These are phyloP conservation scores for Scomber colias DNA, from an alignment of 2,113 vertebrate genomes.

Conservation along the genomic window DNA sequence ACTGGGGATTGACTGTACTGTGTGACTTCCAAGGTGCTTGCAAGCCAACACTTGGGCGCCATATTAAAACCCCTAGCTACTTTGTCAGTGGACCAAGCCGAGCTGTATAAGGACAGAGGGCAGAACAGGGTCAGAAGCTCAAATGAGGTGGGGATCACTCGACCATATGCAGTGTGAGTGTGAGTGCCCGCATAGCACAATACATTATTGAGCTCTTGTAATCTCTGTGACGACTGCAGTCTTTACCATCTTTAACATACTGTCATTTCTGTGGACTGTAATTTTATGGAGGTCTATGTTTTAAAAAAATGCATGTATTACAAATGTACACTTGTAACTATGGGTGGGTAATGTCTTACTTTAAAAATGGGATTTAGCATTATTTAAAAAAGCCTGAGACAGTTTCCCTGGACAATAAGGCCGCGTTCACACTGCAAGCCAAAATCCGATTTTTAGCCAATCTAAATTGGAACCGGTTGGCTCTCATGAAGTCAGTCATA, in stretches of 20 bases:
- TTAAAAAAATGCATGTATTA: not conserved
- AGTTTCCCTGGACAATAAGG: not conserved
- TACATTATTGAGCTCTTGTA: not conserved
- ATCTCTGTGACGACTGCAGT: slow-evolving; percentile 27
- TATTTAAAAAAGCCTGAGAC: not conserved
- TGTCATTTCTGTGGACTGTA: not conserved
- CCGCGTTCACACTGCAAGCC: no score
- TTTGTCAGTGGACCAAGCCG: slow-evolving; percentile 16
- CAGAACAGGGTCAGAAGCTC: slow-evolving; percentile 44
- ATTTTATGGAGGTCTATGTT: not conserved
- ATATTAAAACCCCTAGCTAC: slow-evolving; percentile 35
- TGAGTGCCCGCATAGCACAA: not conserved
- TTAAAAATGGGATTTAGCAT: not conserved
- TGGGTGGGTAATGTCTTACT: not conserved
- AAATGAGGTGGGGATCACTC: slow-evolving; percentile 20
- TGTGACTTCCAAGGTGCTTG: slow-evolving; percentile 53
- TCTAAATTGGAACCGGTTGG: no score
- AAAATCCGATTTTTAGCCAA: no score
- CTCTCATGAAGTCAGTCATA: no score
- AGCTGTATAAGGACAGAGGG: slow-evolving; percentile 58
- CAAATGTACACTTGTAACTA: not conserved
- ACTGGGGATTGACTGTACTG: slow-evolving; percentile 58
- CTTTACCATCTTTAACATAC: slow-evolving; percentile 4
- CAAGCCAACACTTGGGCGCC: slow-evolving; percentile 54
- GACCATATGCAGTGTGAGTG: slow-evolving; percentile 29